Base-by-base conservation (phyloP, 2,797 vertebrate species). In the Fundulus diaphanus region DNA sequence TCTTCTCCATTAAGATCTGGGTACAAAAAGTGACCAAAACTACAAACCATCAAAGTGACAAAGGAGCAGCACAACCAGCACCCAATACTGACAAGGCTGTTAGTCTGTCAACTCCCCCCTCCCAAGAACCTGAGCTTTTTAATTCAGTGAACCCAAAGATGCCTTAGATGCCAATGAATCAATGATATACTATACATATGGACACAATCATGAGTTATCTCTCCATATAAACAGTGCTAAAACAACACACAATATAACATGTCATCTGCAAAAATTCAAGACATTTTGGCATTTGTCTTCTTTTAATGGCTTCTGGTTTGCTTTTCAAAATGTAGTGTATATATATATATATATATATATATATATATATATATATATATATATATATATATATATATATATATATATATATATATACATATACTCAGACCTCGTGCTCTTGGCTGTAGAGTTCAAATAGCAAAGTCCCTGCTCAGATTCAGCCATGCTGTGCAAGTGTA, bases 291-390 rank as follows among this genome's bases (percentile, higher is more conserved):
- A 91, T 94, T 87, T 86, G 89, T 92, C 90, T 87, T 85, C 82
- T 93, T 89, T 93, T 93, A 93, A 95, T 94, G 94, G 95, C 94
- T 95, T 95, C 89, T 87, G 93, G 93, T 90, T 94, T 90, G 86
- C 78, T 85, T 89, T 74, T 80, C 77, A 86, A 88, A 88, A 89
- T 90, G 66, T 77, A 73, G 87, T 83, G 68, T 84, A 84, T 88
- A 37, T n/a, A n/a, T n/a, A n/a, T n/a, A n/a, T n/a, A n/a, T n/a
- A n/a, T n/a, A n/a, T n/a, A n/a, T n/a, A n/a, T n/a, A n/a, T 77
- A 89, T 77, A 82, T n/a, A n/a, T n/a, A n/a, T n/a, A n/a, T n/a
- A n/a, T n/a, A n/a, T n/a, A n/a, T n/a, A n/a, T 77, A 89, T 77
- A 82, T n/a, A n/a, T n/a, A n/a, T n/a, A n/a, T n/a, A n/a, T n/a